Percentiles rank a stretch among this genome's conserved stretches.
These are phyloP conservation scores for Mus spretus DNA, from an alignment of 2,797 vertebrate species.

Conservation along the genomic window DNA sequence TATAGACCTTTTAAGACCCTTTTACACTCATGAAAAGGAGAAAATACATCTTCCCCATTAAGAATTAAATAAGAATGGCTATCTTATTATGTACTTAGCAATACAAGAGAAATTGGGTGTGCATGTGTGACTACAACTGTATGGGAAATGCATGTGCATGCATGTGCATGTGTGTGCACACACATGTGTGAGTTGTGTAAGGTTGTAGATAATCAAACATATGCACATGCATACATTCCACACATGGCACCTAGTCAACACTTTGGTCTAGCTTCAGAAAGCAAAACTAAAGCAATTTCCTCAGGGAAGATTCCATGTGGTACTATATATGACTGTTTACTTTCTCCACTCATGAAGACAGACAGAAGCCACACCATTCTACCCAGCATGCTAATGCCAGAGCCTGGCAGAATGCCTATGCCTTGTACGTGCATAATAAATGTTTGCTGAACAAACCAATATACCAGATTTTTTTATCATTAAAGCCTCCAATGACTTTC, in stretches of 20 bases:
- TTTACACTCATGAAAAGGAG: slow-evolving; percentile 43
- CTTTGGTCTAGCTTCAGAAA: slow-evolving; percentile 53
- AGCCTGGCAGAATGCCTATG: slow-evolving; percentile 32
- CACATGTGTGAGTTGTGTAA: neutral
- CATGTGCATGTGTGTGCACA: neutral
- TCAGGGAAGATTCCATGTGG: slow-evolving; percentile 54
- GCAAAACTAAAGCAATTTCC: slow-evolving; percentile 66
- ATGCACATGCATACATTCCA: neutral
- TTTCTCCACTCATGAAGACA: slow-evolving; percentile 51
- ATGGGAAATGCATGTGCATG: neutral
- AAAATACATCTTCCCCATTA: slow-evolving; percentile 27
- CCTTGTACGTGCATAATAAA: slow-evolving; percentile 30
- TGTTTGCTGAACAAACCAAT: slow-evolving; percentile 60
- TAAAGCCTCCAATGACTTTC: slow-evolving; percentile 43
- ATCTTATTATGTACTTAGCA: slow-evolving; percentile 54
- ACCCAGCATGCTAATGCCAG: slow-evolving; percentile 1
- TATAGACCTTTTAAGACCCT: neutral
- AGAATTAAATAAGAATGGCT: slow-evolving; percentile 46
- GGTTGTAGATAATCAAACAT: slow-evolving; percentile 6
- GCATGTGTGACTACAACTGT: neutral
- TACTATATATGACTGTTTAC: slow-evolving; percentile 48
- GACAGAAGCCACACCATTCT: slow-evolving; percentile 48
- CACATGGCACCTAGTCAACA: slow-evolving; percentile 17
- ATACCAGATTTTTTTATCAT: slow-evolving; percentile 45
- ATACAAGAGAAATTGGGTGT: slow-evolving; percentile 32